Base-by-base conservation (phyloP, 2,113 vertebrate species). In the Hoplias malabaricus region DNA sequence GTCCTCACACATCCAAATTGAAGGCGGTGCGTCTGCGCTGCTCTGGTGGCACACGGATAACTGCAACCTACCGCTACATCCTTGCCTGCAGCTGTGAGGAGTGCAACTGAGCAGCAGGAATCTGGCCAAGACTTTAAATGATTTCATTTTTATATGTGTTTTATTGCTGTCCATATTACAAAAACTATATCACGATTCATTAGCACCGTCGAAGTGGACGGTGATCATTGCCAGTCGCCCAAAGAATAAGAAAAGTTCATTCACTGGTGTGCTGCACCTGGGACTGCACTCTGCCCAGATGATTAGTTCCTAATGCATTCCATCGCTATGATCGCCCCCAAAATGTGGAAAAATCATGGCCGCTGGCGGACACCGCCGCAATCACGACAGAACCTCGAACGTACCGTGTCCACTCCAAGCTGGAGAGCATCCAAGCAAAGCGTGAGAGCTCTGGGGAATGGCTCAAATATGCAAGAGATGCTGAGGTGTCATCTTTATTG, bases 21-120 rank as follows among this genome's bases (percentile, higher is more conserved):
- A 98, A 99, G 89, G 97, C 97, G 0, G 91, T 99, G 86, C 78
- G 96, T 40, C 90, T 99, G 87, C 94, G 96, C 40, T 98, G 96
- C 79, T 88, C 94, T 0, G 96, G 95, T 0, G 96, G 96, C 29
- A 94, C 94, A 68, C 90, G 96, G 77, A 95, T 98, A 75, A 99
- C 96, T 0, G 96, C 96, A 84, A 98, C 97, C 21, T 98, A 98
- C 88, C 92, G 96, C 83, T 99, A 99, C 92, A 99, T 99, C 91
- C 94, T 98, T 1, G 97, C 96, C 70, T 98, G 97, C 91, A 93
- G 94, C 90, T 99, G 96, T 0, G 96, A 98, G 87, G 96, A 98
- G 85, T 98, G 97, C 90, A 96, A 94, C 88, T 98, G 90, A 92
- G 77, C 54, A 53, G 34, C 48, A 53, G 62, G 38, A 33, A 67